A percentile compares a stretch with the other conserved stretches of the same genome.
These are phyloP conservation scores for Mohoua ochrocephala DNA, from an alignment of 2,113 vertebrate species.

Conservation along the genomic window DNA sequence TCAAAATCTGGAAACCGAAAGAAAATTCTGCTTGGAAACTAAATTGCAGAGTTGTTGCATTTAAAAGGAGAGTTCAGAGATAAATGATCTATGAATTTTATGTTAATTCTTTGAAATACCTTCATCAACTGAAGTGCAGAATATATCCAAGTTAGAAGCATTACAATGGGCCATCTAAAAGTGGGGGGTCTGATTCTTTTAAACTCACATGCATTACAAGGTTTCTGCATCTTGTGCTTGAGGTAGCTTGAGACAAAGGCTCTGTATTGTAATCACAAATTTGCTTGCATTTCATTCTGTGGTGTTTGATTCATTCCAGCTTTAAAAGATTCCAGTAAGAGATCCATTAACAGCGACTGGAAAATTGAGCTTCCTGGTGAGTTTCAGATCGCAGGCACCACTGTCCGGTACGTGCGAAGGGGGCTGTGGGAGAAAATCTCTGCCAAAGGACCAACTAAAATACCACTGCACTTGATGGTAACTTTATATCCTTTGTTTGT, in stretches of 20 bases:
- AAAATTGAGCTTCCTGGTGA: constrained; percentile 98
- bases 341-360: constrained; percentile 98
- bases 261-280: not conserved
- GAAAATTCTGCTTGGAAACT: not conserved
- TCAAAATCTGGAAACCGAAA: not conserved
- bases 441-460: constrained; percentile 93
- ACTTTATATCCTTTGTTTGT: constrained; percentile 57
- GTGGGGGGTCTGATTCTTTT: not conserved
- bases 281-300: not conserved
- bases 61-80: not conserved
- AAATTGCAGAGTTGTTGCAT: not conserved
- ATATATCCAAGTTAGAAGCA: not conserved
- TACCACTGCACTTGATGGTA: constrained; percentile 96
- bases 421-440: constrained; percentile 99
- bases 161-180: not conserved
- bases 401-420: constrained; percentile 91
- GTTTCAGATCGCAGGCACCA: constrained; percentile 96
- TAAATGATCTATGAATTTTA: not conserved
- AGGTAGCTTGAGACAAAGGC: not conserved
- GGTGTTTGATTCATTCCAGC: constrained; percentile 72
- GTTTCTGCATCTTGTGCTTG: not conserved
- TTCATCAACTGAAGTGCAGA: not conserved
- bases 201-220: not conserved
- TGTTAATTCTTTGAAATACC: not conserved
- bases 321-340: constrained; percentile 89